Evolutionary conservation across 1,140 invertebrate species (phyloP), one percentile per base, ranked within the genome.

Genomic region (Drosophila watanabei): DNA sequence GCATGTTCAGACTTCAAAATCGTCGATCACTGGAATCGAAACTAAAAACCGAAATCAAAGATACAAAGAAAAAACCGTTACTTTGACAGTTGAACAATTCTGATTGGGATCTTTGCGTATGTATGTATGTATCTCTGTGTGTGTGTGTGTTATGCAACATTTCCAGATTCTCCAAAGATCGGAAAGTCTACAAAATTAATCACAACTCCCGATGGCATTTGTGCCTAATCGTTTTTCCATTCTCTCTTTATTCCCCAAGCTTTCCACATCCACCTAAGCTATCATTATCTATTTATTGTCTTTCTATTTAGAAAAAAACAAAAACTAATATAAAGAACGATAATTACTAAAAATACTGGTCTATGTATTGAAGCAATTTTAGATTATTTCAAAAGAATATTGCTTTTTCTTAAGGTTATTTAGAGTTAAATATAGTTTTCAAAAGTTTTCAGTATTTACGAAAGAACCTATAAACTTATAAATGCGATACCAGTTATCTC

Each of bases 1-100:
- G 56, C 62, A 63, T 82, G 51, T 78, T 78, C 45, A 51, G 51
- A 75, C 59, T 76, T 73, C 6, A 33, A 56, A 63, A 64, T 64
- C 58, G 54, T 60, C 56, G 71, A 75, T 75, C 41, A 75, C 45
- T 68, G 33, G 20, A 69, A 54, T 69, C 46, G 20, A 54, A 54
- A 54, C 35, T 70, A 37, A 56, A 20, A 37, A 57, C n/a, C 14
- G 10, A 9, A 37, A 5, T 14, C 6, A 14, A 35, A 20, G 24
- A 24, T 24, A 24, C 24, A 24, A 18, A 35, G 30, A 18, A 54
- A 54, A 7, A 65, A 35, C 66, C 37, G 64, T 70, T 70, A 68
- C 30, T 68, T 35, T 37, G 28, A 65, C 61, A 66, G 30, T 41
- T 63, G 37, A 14, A 68, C 62, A 41, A 18, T 68, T 68, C 59